Base-by-base conservation (phyloP, 2,113 vertebrate species). In the Pitta sordida region DNA sequence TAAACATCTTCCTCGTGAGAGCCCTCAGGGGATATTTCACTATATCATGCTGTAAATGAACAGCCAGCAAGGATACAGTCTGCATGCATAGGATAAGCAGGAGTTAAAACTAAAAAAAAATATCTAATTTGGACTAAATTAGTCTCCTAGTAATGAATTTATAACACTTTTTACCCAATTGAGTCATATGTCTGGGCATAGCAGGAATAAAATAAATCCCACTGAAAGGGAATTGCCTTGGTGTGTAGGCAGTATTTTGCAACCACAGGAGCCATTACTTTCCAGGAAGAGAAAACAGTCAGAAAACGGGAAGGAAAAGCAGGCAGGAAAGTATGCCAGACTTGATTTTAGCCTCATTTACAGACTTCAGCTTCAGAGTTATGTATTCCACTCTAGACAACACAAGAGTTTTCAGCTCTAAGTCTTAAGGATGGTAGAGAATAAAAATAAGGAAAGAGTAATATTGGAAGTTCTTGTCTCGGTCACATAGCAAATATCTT, bases 181-280 rank as follows among this genome's bases (percentile, higher is more conserved):
- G 67, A 90, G 83, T 83, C 82, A 69, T 19, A 12, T 5, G 55
- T 65, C 82, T 6, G 12, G 49, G 67, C 32, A 87, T 53, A 88
- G 62, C 48, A 90, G 46, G 75, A 90, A 83, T 75, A 91, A 92
- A 91, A 83, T 71, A 91, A 92, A 91, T 79, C 52, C 74, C 74
- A 30, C 32, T n/a, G 74, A 49, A 79, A 80, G 36, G 32, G 36
- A 86, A 81, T 48, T 89, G 64, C 37, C 34, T 92, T 22, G 58
- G 13, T 4, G 30, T 34, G 52, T 62, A 52, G 44, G 77, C 53
- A 59, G 27, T 34, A 52, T 86, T 91, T 92, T 79, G 91, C 2
- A 15, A 32, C 41, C 53, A 24, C 29, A 34, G 30, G 37, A 90
- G 46, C 21, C 52, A 74, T 74, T 55, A 81, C 18, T 77, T n/a